Percentiles rank a stretch among this genome's conserved stretches.
phyloP scores from a whole-genome alignment of 2,113 vertebrate species.

The Guaruba guarouba region DNA sequence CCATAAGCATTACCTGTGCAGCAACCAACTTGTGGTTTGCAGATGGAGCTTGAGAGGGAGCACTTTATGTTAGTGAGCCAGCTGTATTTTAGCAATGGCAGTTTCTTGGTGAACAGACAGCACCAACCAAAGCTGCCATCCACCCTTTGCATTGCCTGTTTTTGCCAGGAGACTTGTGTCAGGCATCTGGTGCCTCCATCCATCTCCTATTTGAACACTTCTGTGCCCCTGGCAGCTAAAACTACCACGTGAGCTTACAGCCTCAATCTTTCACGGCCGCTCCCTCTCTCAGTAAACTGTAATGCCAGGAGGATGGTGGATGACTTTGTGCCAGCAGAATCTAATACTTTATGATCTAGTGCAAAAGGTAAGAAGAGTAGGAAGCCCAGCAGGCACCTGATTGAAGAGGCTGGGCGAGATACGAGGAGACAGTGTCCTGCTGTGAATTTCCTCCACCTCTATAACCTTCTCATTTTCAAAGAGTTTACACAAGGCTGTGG shows the following conservation, averaged over 20 bases:
- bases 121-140: neutral
- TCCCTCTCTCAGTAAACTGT: neutral
- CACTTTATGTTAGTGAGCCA: rapidly evolving
- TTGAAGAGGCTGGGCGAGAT: slow-evolving; percentile 37
- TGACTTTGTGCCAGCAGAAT: neutral
- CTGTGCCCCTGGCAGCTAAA: neutral
- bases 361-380: slow-evolving; percentile 22
- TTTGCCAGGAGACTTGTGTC: neutral
- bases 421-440: neutral
- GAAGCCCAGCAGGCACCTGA: slow-evolving; percentile 40
- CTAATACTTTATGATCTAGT: neutral
- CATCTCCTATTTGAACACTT: neutral
- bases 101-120: neutral
- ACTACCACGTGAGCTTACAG: neutral
- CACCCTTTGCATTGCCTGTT: neutral
- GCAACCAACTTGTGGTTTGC: neutral
- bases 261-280: rapidly evolving
- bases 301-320: neutral
- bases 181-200: neutral
- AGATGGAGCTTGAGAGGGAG: neutral
- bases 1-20: rapidly evolving
- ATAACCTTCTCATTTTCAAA: slow-evolving; percentile 42
- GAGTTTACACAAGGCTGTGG: neutral
- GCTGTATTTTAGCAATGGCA: neutral
- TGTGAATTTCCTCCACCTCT: slow-evolving; percentile 19